phyloP scores from a whole-genome alignment of 2,888 invertebrate genomes.

The Philhelius pedissequus region DNA sequence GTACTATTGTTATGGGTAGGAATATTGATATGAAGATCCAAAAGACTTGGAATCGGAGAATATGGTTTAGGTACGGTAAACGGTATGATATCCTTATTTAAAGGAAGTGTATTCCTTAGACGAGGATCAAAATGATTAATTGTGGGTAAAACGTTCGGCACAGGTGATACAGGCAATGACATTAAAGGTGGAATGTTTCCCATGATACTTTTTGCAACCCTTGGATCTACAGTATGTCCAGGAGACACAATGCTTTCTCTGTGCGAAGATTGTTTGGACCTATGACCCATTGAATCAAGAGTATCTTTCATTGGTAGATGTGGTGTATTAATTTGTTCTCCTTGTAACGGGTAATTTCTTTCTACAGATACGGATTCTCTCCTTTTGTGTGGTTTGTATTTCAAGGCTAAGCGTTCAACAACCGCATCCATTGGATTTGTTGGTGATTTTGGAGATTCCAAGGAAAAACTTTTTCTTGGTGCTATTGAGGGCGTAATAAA shows the following conservation, averaged over 20 bases:
- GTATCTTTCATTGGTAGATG: not conserved
- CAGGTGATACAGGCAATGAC: constrained; percentile 22
- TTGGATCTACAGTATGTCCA: constrained; percentile 46
- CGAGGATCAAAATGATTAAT: constrained; percentile 70
- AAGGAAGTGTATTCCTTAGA: constrained; percentile 46
- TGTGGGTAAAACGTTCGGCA: constrained; percentile 67
- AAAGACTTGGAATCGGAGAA: constrained; percentile 36
- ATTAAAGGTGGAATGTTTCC: not conserved
- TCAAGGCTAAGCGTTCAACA: constrained; percentile 45
- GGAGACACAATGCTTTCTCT: constrained; percentile 46
- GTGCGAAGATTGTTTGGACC: constrained; percentile 79
- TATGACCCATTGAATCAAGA: constrained; percentile 77
- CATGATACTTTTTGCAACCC: constrained; percentile 29
- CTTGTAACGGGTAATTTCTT: not conserved
- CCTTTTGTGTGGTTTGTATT: constrained; percentile 49
- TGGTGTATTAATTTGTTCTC: not conserved
- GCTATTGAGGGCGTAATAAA: not conserved
- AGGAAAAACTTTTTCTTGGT: not conserved
- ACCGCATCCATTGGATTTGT: constrained; percentile 22
- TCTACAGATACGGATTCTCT: constrained; percentile 5
- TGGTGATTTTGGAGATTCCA: not conserved
- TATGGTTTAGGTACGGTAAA: constrained; percentile 20
- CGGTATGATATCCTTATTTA: not conserved
- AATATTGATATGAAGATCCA: constrained; percentile 7
- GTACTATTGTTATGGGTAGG: not conserved